Evolutionary conservation across 2,113 vertebrate genomes (phyloP), one percentile per base, ranked within the genome.

Genomic region (Calyptomena viridis): DNA sequence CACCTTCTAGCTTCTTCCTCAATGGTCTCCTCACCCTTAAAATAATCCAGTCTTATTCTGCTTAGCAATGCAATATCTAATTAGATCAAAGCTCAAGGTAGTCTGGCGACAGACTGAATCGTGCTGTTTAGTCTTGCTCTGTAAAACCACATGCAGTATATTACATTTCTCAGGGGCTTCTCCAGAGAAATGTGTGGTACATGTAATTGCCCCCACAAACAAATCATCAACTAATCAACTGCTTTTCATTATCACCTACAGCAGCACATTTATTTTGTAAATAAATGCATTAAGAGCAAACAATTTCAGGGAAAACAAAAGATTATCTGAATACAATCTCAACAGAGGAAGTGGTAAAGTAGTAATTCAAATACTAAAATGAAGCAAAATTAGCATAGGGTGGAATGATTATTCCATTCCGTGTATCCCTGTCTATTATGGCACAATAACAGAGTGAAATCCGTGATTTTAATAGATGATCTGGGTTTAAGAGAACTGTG

Each of bases 191-290:
- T 86, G 16, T 68, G 84, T 92, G 79, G 83, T 89, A 92, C 52
- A 58, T 94, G 76, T 94, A 97, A 96, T 97, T 97, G 93, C 93
- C 95, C 95, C 94, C 94, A 93, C 90, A 96, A 95, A 97, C 92
- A 96, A 96, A 95, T 96, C 94, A 97, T 92, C 95, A 95, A 4
- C 86, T 94, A 96, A 96, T 97, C 95, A 96, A 94, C 94, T 42
- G 93, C 88, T 95, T 96, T 97, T 96, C 95, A 96, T 97, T 96
- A 96, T 91, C 93, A 93, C 82, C 87, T 96, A 81, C 91, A 96
- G 91, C 75, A 94, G 84, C 94, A 93, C 67, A 94, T 90, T 82
- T 96, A 95, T 94, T 96, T 94, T 95, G 89, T 93, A 97, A 96
- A 97, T 96, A 95, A 96, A 95, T 80, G 81, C 93, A 96, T 96